Conservation (phyloP, 2,797 vertebrate genomes). For the Pampus argenteus region DNA sequence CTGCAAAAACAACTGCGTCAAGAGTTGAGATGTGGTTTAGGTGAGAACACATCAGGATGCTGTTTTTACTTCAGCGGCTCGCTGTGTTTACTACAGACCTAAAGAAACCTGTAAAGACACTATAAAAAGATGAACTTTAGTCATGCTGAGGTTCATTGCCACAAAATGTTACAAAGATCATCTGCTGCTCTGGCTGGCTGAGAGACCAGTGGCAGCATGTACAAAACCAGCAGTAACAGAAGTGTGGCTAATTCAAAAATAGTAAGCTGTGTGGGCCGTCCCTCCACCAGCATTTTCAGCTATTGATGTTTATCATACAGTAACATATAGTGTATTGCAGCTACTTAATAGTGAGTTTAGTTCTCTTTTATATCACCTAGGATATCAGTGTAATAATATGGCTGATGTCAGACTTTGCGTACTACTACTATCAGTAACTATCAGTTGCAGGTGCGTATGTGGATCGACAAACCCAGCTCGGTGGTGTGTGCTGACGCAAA, state of each 20-base stretch:
- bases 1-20: neutral
- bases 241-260: neutral
- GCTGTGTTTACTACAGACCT: slow-evolving; percentile 7
- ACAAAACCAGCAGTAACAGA: neutral
- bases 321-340: neutral
- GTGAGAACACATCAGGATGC: neutral
- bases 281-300: neutral
- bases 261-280: neutral
- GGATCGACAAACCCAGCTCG: too few species aligned
- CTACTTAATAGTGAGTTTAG: neutral
- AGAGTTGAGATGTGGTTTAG: slow-evolving; percentile 7
- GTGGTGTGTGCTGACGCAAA: too few species aligned
- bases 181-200: neutral
- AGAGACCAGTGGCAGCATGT: neutral
- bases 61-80: neutral
- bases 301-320: neutral
- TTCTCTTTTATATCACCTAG: neutral
- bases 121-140: neutral
- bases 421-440: too few species aligned
- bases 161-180: neutral
- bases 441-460: neutral
- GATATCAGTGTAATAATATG: neutral
- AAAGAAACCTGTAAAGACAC: neutral
- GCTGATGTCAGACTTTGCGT: too few species aligned
- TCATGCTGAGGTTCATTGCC: neutral